A percentile compares a stretch with the other conserved stretches of the same genome.
phyloP scores from a whole-genome alignment of 2,888 invertebrate species.

The Amorpha juglandis region DNA sequence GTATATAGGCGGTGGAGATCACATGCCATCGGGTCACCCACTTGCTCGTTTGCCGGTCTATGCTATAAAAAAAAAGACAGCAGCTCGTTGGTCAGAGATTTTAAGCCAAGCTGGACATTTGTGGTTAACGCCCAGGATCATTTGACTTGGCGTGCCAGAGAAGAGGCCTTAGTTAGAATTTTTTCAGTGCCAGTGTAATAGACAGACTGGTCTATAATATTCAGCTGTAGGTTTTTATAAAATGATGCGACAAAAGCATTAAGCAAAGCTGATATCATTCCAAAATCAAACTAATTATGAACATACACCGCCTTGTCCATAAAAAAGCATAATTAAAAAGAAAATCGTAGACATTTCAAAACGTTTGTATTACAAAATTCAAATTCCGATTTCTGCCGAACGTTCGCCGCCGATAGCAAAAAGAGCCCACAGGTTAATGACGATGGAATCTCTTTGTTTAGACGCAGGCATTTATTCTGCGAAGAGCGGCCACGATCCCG shows the following conservation, averaged over 20 bases:
- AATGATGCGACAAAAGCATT: not conserved
- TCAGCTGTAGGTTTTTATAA: not conserved
- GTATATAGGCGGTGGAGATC: no score
- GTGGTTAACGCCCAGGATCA: no score
- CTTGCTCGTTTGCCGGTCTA: no score
- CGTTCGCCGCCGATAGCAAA: slow-evolving; percentile 35
- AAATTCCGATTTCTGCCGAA: slow-evolving; percentile 39
- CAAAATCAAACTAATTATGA: slow-evolving; percentile 16
- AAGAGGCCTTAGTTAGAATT: no score
- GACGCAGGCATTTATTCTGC: slow-evolving; percentile 32
- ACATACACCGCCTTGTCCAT: not conserved
- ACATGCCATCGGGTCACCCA: no score
- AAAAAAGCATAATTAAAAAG: slow-evolving; percentile 23
- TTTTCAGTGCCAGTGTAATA: not conserved
- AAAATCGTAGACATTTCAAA: slow-evolving; percentile 23
- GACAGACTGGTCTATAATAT: not conserved
- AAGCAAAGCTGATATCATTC: not conserved
- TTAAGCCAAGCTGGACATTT: no score
- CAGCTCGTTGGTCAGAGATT: no score
- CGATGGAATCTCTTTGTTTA: slow-evolving; percentile 36
- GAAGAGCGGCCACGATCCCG: slow-evolving; percentile 29
- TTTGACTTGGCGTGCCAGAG: no score
- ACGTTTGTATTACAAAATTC: slow-evolving; percentile 30
- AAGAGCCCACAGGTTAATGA: slow-evolving; percentile 32
- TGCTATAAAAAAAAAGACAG: no score